These are phyloP conservation scores for Corapipo altera DNA, from an alignment of 2,113 vertebrate genomes.

Conservation along the genomic window DNA sequence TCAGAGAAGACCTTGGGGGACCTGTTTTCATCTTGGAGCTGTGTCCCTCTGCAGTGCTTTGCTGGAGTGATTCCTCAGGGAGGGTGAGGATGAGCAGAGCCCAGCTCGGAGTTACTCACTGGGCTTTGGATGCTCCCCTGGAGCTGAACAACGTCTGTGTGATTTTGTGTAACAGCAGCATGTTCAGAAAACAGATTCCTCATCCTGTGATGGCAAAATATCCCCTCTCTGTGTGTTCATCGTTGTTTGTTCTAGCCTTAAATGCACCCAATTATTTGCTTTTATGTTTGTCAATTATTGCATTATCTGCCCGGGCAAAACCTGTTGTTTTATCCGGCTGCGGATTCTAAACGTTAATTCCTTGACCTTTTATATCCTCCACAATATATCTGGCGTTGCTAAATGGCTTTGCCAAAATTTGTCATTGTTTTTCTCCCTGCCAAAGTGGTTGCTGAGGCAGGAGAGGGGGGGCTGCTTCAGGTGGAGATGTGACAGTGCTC, in stretches of 20 bases:
- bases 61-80: neutral
- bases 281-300: neutral
- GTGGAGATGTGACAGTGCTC: accelerated
- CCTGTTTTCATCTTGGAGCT: accelerated
- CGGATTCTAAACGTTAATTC: neutral
- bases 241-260: neutral
- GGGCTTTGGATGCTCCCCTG: neutral
- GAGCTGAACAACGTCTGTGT: accelerated
- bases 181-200: neutral
- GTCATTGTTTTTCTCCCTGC: neutral
- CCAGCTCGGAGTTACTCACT: accelerated
- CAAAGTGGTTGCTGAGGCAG: neutral
- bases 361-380: neutral
- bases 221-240: neutral
- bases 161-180: neutral
- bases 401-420: neutral
- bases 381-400: neutral
- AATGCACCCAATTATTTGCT: neutral
- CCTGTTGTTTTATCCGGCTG: neutral
- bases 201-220: neutral
- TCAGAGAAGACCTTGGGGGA: neutral
- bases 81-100: neutral
- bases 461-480: neutral
- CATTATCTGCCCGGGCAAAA: neutral
- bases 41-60: neutral